Evolutionary conservation across 2,797 vertebrate genomes (phyloP), one percentile per base, ranked within the genome.

Genomic region (Balearica regulorum): DNA sequence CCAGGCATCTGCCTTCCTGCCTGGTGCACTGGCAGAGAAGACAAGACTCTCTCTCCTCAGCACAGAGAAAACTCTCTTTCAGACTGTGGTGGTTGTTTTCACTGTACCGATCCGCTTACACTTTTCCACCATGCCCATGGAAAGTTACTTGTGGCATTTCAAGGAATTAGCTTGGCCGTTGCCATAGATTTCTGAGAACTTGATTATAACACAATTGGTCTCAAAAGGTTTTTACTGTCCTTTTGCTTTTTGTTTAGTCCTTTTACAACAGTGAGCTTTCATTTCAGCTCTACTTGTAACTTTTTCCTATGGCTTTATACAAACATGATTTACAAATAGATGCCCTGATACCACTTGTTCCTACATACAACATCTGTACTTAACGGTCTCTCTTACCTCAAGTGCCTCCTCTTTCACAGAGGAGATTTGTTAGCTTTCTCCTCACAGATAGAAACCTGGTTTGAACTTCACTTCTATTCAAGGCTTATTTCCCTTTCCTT

Each of bases 311-410:
- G 55, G 51, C n/a, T 55, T 94, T 91, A 88, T 79, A 72, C 70
- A 90, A 89, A 93, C 53, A 60, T 2, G 39, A 89, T 94, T 94
- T 94, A 64, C 43, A 87, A 88, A 65, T 79, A 87, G 87, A 70
- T 68, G 37, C 13, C 18, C n/a, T 2, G 4, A 37, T 60, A 43
- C 14, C 9, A 61, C 31, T 65, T 79, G 10, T 75, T 84, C 46
- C 43, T 72, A 21, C 41, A 41, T 35, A 58, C 9, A 43, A 79
- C 66, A 53, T 64, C 48, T 55, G 22, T 24, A 70, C 16, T 82
- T 72, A 78, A 1, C 14, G 61, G 24, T 41, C 16, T 77, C 87
- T 75, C 12, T 60, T 69, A 70, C 44, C 24, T 65, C 16, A 69
- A 46, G 28, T 39, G 33, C 8, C 53, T 81, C 35, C 17, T 84